Evolutionary conservation across 1,140 invertebrate species (phyloP).

Genomic region (Aphelinus atriplicis): DNA sequence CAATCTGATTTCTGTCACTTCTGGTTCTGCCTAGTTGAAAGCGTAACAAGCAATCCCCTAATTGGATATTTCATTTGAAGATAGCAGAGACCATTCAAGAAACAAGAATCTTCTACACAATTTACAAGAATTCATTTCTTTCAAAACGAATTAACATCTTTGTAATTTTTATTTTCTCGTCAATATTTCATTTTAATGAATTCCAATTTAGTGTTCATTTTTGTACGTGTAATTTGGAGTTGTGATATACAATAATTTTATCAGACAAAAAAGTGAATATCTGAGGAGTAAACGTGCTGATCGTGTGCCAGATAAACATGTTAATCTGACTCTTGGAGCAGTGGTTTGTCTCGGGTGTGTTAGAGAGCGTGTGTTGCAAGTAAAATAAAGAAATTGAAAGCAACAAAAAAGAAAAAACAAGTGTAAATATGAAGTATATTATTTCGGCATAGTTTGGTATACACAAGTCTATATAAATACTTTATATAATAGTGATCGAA

Average conservation of each 20-base stretch:
- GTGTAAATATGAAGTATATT: constrained; percentile 62
- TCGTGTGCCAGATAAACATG: constrained; percentile 41
- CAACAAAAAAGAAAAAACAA: constrained; percentile 47
- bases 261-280: constrained; percentile 39
- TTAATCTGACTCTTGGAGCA: constrained; percentile 42
- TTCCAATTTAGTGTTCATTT: constrained; percentile 55
- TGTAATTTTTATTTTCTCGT: constrained; percentile 35
- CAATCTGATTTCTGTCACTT: constrained; percentile 24
- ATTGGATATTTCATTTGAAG: constrained; percentile 28
- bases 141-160: constrained; percentile 35
- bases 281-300: constrained; percentile 32
- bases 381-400: constrained; percentile 40
- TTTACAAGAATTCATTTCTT: constrained; percentile 43
- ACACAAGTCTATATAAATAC: constrained; percentile 63
- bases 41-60: constrained; percentile 32
- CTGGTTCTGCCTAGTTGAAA: constrained; percentile 32
- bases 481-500: constrained; percentile 58
- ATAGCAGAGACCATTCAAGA: constrained; percentile 30
- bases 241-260: constrained; percentile 56
- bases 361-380: constrained; percentile 32
- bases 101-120: constrained; percentile 43
- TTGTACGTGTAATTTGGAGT: constrained; percentile 53
- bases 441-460: constrained; percentile 64
- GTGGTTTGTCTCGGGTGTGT: constrained; percentile 51
- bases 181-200: constrained; percentile 46